Evolutionary conservation across 1,140 invertebrate genomes (phyloP).

Genomic region (Trissolcus basalis): DNA sequence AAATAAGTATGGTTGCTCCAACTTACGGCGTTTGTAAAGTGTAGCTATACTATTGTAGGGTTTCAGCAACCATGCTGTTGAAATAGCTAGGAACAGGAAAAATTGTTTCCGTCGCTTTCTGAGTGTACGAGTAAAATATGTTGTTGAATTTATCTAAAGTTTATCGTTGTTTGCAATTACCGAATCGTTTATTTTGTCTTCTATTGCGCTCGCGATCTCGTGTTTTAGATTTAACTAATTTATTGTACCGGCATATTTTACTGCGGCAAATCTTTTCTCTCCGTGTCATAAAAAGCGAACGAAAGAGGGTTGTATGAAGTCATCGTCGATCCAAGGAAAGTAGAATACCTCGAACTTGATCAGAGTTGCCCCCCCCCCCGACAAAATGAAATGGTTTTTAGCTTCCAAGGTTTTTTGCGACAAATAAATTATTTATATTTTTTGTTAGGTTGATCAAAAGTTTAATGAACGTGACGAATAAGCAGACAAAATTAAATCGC

Average conservation of each 20-base stretch:
- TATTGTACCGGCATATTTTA: constrained; percentile 33
- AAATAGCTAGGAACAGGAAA: not conserved
- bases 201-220: not conserved
- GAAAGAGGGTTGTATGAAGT: constrained; percentile 21
- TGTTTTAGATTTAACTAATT: constrained; percentile 11
- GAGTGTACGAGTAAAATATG: constrained; percentile 22
- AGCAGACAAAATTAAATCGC: too few species aligned
- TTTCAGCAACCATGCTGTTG: not conserved
- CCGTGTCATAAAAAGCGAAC: constrained; percentile 17
- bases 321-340: not conserved
- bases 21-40: not conserved
- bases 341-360: not conserved
- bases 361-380: too few species aligned
- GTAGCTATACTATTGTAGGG: not conserved
- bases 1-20: not conserved
- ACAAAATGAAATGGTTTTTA: too few species aligned
- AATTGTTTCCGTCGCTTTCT: not conserved
- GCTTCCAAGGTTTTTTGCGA: too few species aligned
- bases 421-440: too few species aligned
- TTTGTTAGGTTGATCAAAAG: too few species aligned
- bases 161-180: constrained; percentile 24
- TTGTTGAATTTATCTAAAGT: constrained; percentile 18
- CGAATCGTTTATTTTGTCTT: not conserved
- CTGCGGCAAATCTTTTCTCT: constrained; percentile 28
- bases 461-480: too few species aligned